Percentiles rank a stretch among this genome's conserved stretches.
These are phyloP conservation scores for Diarsia rubi DNA, from an alignment of 2,888 invertebrate species.

Conservation along the genomic window DNA sequence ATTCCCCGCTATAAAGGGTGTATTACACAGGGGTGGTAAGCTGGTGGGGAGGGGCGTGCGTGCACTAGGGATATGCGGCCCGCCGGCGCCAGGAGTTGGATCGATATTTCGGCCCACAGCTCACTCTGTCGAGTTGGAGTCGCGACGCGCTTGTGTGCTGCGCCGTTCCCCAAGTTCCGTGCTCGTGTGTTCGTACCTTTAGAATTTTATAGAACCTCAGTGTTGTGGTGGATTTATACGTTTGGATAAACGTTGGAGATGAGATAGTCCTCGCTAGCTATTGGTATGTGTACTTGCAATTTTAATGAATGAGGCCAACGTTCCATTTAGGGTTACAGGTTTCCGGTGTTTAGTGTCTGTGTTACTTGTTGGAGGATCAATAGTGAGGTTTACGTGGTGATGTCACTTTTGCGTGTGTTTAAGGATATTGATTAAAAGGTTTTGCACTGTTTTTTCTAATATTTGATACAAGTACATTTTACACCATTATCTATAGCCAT, in stretches of 20 bases:
- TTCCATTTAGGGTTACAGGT: conserved; percentile 63
- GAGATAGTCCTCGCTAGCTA: conserved; percentile 81
- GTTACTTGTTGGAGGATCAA: conserved; percentile 76
- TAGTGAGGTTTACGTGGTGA: conserved; percentile 78
- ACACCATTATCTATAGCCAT: conserved; percentile 24
- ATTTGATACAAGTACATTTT: conserved; percentile 17
- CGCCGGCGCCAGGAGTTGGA: conserved; percentile 88
- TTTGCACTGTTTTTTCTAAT: conserved; percentile 27
- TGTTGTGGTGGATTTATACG: conserved; percentile 78
- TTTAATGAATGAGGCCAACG: conserved; percentile 54
- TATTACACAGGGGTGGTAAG: conserved; percentile 78
- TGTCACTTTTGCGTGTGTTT: conserved; percentile 73
- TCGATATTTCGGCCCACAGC: conserved; percentile 85
- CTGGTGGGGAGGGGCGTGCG: conserved; percentile 84
- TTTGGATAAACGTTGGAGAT: conserved; percentile 81
- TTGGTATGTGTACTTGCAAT: conserved; percentile 76
- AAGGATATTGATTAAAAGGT: conserved; percentile 34
- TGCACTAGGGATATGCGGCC: conserved; percentile 89
- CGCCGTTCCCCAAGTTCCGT: conserved; percentile 69
- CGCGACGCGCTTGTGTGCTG: conserved; percentile 82
- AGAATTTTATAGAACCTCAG: conserved; percentile 69
- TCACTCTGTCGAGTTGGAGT: conserved; percentile 80
- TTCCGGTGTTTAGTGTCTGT: conserved; percentile 71
- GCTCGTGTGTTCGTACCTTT: conserved; percentile 72
- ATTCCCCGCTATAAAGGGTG: conserved; percentile 74